Base-by-base conservation (phyloP, 2,888 invertebrate species). In the Drosophila yooni region DNA sequence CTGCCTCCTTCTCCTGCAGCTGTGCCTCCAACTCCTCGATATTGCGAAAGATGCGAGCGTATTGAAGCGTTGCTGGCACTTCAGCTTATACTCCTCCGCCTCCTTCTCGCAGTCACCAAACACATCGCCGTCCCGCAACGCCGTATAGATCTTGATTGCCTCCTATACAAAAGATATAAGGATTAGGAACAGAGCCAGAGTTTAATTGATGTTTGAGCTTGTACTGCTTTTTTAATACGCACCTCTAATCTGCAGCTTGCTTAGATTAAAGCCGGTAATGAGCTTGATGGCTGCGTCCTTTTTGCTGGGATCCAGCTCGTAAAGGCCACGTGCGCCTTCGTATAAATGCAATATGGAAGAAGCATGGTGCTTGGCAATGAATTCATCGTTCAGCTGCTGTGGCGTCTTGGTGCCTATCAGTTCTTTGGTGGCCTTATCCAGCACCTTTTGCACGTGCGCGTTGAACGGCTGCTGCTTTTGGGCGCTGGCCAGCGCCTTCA, bases 291-390 rank as follows among this genome's bases (percentile, higher is more conserved):
- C 96, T 80, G 94, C 94, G 57, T 94, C 94, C 92, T 96, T 95
- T 88, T 95, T 94, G 79, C 94, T 95, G 38, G 95, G 94, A 92
- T 96, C 95, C 83, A 97, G 94, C 77, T 96, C 95, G 89, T 96
- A 96, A 94, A 97, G 95, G 94, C 97, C 96, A 79, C 96, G 95
- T 75, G 97, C 97, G 59, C 95, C 97, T 94, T 98, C 97, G 88
- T 97, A 94, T 91, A 96, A 95, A 91, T 96, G 96, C 82, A 96
- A 94, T 93, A 98, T 95, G 91, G 96, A 96, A 88, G 77, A 61
- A 62, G 94, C 94, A 65, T 93, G 92, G 79, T 94, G 93, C 75
- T 94, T 93, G 66, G 94, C 93, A 82, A 97, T 94, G 94, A 95
- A 97, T 93, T 96, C 94, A 82, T 96, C 95, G 92, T 96, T 96